A percentile compares a stretch with the other conserved stretches of the same genome.
Conservation (phyloP, 2,113 vertebrate genomes). For the Eptesicus fuscus region DNA sequence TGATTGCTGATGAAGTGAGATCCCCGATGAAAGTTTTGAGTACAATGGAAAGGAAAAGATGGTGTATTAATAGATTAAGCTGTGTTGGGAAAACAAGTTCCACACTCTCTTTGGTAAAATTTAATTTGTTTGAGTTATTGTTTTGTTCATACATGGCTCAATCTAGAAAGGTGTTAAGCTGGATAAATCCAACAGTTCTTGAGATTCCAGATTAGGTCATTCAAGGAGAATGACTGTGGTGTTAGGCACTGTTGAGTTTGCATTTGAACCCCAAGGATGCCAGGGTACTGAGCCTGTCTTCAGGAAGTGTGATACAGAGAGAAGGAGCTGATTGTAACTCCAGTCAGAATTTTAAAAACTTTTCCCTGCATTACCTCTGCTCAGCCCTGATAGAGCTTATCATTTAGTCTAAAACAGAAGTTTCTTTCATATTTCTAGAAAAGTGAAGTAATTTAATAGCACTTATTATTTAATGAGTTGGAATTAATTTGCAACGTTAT, state of each 20-base stretch:
- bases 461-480: neutral
- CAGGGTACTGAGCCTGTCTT: neutral
- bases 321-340: neutral
- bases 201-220: neutral
- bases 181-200: neutral
- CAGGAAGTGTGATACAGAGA: neutral
- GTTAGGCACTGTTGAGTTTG: rapidly evolving
- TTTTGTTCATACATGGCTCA: neutral
- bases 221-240: neutral
- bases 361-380: neutral
- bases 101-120: neutral
- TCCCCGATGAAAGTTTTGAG: neutral
- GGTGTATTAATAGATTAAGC: neutral
- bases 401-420: neutral
- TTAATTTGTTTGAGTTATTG: neutral
- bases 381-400: neutral
- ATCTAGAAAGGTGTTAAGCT: neutral
- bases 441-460: neutral
- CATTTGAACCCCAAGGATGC: neutral
- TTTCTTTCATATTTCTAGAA: conserved; percentile 2
- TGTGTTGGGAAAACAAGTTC: neutral
- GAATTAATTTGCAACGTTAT: neutral
- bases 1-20: neutral
- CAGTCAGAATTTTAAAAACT: neutral
- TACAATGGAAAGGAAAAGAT: neutral